Evolutionary conservation across 2,888 invertebrate species (phyloP).

Genomic region (Lasius fuliginosus): DNA sequence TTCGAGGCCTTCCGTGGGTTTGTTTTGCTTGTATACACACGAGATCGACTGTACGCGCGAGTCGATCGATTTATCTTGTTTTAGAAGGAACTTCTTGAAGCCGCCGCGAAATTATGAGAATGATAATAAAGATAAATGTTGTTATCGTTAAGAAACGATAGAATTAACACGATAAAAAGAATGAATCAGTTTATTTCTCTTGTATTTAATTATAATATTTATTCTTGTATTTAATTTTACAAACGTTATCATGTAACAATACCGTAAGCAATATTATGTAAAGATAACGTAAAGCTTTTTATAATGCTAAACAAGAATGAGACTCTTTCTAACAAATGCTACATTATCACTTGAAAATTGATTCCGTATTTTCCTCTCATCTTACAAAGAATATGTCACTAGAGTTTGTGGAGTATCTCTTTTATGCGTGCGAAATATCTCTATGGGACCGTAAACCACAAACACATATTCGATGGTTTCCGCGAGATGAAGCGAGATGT

Average conservation of each 20-base stretch:
- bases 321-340: background rate
- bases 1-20: conserved; percentile 22
- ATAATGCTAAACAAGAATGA: background rate
- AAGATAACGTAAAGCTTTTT: background rate
- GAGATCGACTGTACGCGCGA: background rate
- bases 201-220: too few relatives aligned
- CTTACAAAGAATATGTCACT: background rate
- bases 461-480: conserved; percentile 41
- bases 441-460: conserved; percentile 13
- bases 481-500: conserved; percentile 1
- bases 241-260: background rate
- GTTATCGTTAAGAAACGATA: background rate
- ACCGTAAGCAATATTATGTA: background rate
- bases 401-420: background rate
- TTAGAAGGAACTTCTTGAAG: background rate
- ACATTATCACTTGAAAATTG: background rate
- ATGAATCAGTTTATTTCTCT: too few relatives aligned
- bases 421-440: background rate
- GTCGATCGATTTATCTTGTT: conserved; percentile 40
- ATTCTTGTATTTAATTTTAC: background rate
- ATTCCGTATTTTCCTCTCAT: background rate
- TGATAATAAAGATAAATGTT: background rate
- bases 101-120: background rate
- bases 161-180: background rate
- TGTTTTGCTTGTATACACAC: conserved; percentile 36